phyloP scores from a whole-genome alignment of 1,140 invertebrate genomes.

The Ceratosolen fusciceps region DNA sequence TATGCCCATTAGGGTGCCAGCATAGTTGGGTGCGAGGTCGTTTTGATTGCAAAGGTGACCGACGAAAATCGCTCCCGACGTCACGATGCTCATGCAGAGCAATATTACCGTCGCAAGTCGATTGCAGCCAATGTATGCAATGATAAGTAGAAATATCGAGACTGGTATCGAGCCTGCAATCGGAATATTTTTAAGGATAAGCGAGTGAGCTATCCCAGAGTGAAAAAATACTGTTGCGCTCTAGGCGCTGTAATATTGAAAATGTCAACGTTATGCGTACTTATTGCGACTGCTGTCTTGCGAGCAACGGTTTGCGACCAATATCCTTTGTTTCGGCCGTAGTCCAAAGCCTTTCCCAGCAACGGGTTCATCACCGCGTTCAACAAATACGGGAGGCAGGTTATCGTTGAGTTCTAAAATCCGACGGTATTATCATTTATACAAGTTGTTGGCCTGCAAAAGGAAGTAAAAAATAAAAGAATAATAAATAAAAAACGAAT shows the following conservation, averaged over 20 bases:
- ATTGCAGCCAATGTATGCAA: slow-evolving; percentile 80
- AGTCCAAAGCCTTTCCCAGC: slow-evolving; percentile 78
- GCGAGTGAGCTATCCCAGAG: background rate
- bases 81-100: slow-evolving; percentile 79
- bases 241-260: no score
- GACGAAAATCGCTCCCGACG: slow-evolving; percentile 86
- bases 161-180: slow-evolving; percentile 76
- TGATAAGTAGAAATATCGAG: slow-evolving; percentile 75
- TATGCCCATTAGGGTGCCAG: slow-evolving; percentile 87
- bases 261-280: no score
- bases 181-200: no score
- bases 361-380: slow-evolving; percentile 79
- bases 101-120: slow-evolving; percentile 78
- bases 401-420: slow-evolving; percentile 78
- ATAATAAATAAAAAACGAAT: no score
- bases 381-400: slow-evolving; percentile 79
- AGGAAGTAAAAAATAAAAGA: no score
- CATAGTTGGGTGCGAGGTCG: slow-evolving; percentile 90
- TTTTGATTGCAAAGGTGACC: slow-evolving; percentile 91
- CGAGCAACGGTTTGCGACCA: slow-evolving; percentile 78
- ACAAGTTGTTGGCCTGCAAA: no score
- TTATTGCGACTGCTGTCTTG: slow-evolving; percentile 79
- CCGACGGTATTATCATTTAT: no score
- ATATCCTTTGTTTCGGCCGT: slow-evolving; percentile 72
- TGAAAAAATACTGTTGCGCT: no score